phyloP scores from a whole-genome alignment of 2,797 vertebrate species.

The Myotis daubentonii region DNA sequence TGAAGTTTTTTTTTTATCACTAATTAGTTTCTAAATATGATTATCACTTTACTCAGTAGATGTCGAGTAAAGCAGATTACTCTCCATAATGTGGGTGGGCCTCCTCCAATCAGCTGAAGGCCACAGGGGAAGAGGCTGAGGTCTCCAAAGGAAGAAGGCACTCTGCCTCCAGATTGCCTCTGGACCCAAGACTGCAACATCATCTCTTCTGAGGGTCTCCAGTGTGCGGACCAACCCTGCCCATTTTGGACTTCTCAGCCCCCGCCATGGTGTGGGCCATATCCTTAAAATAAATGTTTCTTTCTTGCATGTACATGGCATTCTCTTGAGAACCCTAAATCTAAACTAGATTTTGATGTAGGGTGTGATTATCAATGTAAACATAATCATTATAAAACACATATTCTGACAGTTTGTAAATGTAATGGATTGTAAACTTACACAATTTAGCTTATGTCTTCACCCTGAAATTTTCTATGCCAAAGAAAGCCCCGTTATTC shows the following conservation, averaged over 20 bases:
- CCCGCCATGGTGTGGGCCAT: not conserved
- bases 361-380: not conserved
- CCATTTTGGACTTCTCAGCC: not conserved
- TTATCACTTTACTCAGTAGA: not conserved
- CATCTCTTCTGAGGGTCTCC: not conserved
- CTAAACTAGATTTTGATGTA: not conserved
- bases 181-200: not conserved
- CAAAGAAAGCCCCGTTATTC: not conserved
- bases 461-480: not conserved
- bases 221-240: not conserved
- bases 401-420: not conserved
- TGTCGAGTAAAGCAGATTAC: not conserved
- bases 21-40: not conserved
- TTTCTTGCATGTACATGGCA: not conserved
- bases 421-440: not conserved
- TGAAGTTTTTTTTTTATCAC: constrained; percentile 5
- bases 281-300: not conserved
- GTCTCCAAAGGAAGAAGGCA: not conserved
- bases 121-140: not conserved
- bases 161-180: not conserved
- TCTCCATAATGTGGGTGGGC: not conserved
- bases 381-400: not conserved
- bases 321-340: not conserved
- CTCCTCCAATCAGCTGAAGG: not conserved
- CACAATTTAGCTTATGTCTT: not conserved